Evolutionary conservation across 2,888 invertebrate genomes (phyloP).

Genomic region (Amiota communis): DNA sequence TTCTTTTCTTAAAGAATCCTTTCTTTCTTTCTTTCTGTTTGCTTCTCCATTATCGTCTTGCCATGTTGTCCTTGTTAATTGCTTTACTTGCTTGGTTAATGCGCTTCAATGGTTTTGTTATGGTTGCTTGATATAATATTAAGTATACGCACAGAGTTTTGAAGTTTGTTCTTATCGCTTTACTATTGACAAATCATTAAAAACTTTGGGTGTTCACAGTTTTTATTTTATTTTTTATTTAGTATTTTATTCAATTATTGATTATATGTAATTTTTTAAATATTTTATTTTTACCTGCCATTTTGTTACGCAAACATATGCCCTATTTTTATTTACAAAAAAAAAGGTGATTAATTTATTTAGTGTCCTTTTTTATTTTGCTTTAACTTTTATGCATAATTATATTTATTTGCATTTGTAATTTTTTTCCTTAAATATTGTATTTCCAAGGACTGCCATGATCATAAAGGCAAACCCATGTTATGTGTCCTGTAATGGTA

Average conservation of each 20-base stretch:
- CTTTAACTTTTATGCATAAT: constrained; percentile 26
- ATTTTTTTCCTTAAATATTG: background rate
- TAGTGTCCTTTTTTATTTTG: constrained; percentile 52
- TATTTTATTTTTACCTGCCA: no score
- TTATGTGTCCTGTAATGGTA: background rate
- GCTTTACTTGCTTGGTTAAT: no score
- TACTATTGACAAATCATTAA: constrained; percentile 64
- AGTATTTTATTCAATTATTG: background rate
- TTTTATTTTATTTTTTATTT: background rate
- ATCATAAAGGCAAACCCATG: background rate
- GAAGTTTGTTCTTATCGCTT: constrained; percentile 41
- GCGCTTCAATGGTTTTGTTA: constrained; percentile 29
- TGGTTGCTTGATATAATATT: constrained; percentile 48
- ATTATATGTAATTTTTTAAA: no score
- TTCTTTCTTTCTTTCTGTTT: no score
- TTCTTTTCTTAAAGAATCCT: background rate
- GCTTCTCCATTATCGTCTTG: no score
- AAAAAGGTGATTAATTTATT: constrained; percentile 49
- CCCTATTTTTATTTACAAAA: no score
- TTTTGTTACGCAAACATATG: no score
- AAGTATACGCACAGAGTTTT: constrained; percentile 1
- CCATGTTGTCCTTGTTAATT: no score
- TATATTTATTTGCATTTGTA: constrained; percentile 1
- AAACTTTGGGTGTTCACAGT: constrained; percentile 39
- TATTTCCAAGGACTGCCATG: no score